Percentiles rank a stretch among this genome's conserved stretches.
phyloP scores from a whole-genome alignment of 23 tunicate species.

The Phallusia fumigata region DNA sequence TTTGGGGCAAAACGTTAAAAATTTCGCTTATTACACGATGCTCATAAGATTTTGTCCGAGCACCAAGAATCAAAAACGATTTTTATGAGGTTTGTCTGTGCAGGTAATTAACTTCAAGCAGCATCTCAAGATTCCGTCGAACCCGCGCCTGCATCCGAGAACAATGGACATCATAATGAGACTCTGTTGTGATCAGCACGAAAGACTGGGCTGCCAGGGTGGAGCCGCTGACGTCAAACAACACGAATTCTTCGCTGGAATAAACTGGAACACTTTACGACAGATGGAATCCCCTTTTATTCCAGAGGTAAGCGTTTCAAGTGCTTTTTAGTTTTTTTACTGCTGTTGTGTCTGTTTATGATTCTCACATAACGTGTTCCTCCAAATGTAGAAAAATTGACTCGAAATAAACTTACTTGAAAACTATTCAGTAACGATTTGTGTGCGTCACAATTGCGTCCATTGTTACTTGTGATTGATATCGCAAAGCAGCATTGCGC shows the following conservation, averaged over 20 bases:
- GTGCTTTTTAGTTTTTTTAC: not conserved
- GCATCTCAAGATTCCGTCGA: conserved; percentile 53
- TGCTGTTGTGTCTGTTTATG: no score
- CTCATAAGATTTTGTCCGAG: no score
- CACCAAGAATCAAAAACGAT: no score
- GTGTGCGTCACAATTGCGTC: no score
- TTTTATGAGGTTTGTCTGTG: not conserved
- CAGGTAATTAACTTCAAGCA: conserved; percentile 71
- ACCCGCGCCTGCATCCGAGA: conserved; percentile 18
- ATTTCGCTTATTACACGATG: no score
- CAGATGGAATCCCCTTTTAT: conserved; percentile 70
- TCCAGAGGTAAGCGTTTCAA: conserved; percentile 53
- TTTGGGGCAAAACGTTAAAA: no score
- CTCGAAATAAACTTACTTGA: no score
- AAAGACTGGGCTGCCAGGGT: conserved; percentile 65
- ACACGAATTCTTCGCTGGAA: conserved; percentile 66
- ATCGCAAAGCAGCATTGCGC: no score
- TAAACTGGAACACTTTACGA: conserved; percentile 68
- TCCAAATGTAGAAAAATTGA: no score
- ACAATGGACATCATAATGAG: conserved; percentile 74
- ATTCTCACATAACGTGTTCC: no score
- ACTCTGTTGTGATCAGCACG: conserved; percentile 62
- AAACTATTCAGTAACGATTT: no score
- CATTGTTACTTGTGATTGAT: no score
- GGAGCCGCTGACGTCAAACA: conserved; percentile 72